phyloP scores from a whole-genome alignment of 1,140 invertebrate genomes.

The Cyphomyrmex costatus region DNA sequence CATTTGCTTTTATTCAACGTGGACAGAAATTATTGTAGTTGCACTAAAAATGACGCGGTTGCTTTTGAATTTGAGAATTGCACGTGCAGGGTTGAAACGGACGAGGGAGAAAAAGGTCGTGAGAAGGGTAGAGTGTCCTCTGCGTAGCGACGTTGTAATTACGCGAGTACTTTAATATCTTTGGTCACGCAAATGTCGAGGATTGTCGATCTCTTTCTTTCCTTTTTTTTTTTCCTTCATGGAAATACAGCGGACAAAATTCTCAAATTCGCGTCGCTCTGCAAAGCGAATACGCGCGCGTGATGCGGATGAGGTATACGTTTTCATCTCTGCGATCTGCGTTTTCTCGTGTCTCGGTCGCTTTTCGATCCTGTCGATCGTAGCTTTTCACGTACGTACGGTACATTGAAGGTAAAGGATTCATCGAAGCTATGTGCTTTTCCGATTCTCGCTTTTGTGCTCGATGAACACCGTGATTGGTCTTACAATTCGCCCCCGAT shows the following conservation, averaged over 20 bases:
- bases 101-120: slow-evolving; percentile 50
- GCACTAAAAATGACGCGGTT: slow-evolving; percentile 36
- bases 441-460: slow-evolving; percentile 20
- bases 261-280: neutral
- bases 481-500: slow-evolving; percentile 2
- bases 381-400: neutral
- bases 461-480: slow-evolving; percentile 20
- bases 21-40: slow-evolving; percentile 28
- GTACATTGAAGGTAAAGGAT: neutral
- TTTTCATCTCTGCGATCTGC: neutral
- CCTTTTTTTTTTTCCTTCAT: slow-evolving; percentile 8
- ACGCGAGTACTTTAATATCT: slow-evolving; percentile 70
- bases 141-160: slow-evolving; percentile 68
- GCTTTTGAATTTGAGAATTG: slow-evolving; percentile 19
- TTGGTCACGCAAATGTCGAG: slow-evolving; percentile 70
- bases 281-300: neutral
- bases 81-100: slow-evolving; percentile 22
- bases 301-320: neutral
- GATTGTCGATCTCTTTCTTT: slow-evolving; percentile 53
- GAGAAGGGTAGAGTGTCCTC: slow-evolving; percentile 73
- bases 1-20: slow-evolving; percentile 49
- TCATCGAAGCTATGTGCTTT: neutral
- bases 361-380: neutral
- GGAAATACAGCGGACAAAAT: neutral
- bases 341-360: neutral